phyloP scores from a whole-genome alignment of 2,888 invertebrate species.

The Odontomyia ornata region DNA sequence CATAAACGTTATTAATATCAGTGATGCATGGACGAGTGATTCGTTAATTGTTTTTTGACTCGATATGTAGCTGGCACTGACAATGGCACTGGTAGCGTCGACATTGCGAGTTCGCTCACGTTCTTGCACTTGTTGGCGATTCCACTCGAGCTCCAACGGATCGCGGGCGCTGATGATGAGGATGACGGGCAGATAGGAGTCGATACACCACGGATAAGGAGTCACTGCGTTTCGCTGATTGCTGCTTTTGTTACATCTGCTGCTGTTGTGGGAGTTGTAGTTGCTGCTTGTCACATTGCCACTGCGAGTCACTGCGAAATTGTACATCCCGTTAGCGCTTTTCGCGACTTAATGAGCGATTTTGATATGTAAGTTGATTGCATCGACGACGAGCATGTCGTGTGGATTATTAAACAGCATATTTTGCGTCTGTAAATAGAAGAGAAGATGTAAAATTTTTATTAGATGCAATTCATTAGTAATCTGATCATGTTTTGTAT shows the following conservation, averaged over 20 bases:
- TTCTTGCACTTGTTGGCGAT: slow-evolving; percentile 33
- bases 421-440: slow-evolving; percentile 28
- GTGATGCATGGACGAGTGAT: slow-evolving; percentile 31
- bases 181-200: not conserved
- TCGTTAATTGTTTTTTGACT: not conserved
- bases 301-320: slow-evolving; percentile 1
- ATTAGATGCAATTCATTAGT: not conserved
- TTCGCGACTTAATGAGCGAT: slow-evolving; percentile 23
- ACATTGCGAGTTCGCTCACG: slow-evolving; percentile 30
- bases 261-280: not conserved
- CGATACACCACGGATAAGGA: slow-evolving; percentile 22
- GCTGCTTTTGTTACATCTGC: no score
- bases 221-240: not conserved
- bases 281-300: slow-evolving; percentile 9
- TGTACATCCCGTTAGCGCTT: slow-evolving; percentile 39
- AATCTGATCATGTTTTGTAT: not conserved
- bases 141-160: not conserved
- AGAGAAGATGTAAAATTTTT: slow-evolving; percentile 3
- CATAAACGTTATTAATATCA: not conserved
- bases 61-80: slow-evolving; percentile 37
- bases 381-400: slow-evolving; percentile 16
- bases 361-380: slow-evolving; percentile 37
- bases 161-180: slow-evolving; percentile 19
- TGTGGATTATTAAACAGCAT: slow-evolving; percentile 25
- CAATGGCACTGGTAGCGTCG: no score